Conservation (phyloP, 2,888 invertebrate genomes). For the Leptarthrus brevirostris region DNA sequence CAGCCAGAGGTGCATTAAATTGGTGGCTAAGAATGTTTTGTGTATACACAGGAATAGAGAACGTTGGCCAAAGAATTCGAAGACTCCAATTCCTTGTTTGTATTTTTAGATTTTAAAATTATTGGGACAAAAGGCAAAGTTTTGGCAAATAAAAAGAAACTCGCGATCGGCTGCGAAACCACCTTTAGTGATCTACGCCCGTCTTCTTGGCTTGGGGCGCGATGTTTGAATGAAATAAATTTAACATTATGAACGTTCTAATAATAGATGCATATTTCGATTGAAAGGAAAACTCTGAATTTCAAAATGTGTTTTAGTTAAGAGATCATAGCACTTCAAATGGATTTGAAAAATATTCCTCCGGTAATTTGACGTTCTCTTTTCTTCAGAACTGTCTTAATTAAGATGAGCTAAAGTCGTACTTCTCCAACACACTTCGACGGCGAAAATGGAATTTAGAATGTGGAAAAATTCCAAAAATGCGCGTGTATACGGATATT, state of each 20-base stretch:
- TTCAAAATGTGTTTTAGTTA: too few relatives aligned
- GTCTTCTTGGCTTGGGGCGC: too few relatives aligned
- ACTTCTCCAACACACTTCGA: not conserved
- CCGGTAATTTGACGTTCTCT: not conserved
- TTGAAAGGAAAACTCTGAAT: constrained; percentile 31
- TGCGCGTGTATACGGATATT: not conserved
- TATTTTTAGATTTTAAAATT: constrained; percentile 33
- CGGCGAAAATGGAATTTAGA: not conserved
- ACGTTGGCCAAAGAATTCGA: constrained; percentile 22
- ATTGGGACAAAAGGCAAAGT: constrained; percentile 1
- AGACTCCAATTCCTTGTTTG: constrained; percentile 22
- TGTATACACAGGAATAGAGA: constrained; percentile 1
- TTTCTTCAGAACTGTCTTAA: constrained; percentile 5
- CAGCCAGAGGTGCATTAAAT: not conserved
- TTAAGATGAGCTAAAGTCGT: not conserved
- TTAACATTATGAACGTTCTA: constrained; percentile 24
- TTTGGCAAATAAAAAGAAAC: not conserved
- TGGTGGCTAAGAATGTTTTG: constrained; percentile 21
- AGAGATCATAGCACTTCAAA: constrained; percentile 6
- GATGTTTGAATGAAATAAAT: constrained; percentile 24
- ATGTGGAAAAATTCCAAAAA: constrained; percentile 20
- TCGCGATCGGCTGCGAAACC: too few relatives aligned
- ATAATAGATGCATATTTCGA: not conserved
- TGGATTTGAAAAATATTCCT: not conserved
- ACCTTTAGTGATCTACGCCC: too few relatives aligned